Conservation (phyloP, 2,888 invertebrate genomes). For the Drosophila mimica region DNA sequence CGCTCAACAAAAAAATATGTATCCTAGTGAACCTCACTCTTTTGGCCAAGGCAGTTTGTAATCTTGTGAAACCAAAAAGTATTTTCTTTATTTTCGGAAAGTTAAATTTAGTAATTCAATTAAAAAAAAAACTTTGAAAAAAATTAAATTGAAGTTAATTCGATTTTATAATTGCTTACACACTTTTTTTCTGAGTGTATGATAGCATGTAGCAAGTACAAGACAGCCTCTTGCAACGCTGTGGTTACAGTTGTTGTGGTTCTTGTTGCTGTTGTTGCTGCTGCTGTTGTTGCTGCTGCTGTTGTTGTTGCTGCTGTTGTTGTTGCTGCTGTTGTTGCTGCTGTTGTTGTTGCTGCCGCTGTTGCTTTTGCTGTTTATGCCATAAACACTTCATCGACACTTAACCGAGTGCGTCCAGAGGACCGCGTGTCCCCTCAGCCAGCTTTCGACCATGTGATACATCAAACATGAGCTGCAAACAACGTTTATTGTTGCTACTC, state of each 20-base stretch:
- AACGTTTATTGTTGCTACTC: conserved; percentile 41
- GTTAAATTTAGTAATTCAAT: not conserved
- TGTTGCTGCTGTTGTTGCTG: conserved; percentile 8
- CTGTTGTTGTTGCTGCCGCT: not conserved
- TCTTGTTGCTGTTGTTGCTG: not conserved
- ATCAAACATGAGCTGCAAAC: conserved; percentile 62
- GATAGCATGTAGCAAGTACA: conserved; percentile 33
- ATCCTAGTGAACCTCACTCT: not conserved
- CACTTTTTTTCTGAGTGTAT: conserved; percentile 26
- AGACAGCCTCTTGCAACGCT: conserved; percentile 15
- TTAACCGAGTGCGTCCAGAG: conserved; percentile 36
- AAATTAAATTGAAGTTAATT: not conserved
- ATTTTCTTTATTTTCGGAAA: not conserved
- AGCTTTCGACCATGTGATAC: conserved; percentile 48
- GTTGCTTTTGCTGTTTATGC: conserved; percentile 43
- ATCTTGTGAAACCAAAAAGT: not conserved
- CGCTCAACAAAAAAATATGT: not conserved
- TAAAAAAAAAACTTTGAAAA: rapidly evolving
- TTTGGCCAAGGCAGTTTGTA: not conserved
- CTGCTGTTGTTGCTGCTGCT: not conserved
- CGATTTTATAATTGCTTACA: not conserved
- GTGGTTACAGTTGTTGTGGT: conserved; percentile 20
- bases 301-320: conserved; percentile 8
- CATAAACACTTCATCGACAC: conserved; percentile 70
- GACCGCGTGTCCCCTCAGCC: conserved; percentile 14